These are phyloP conservation scores for Bryconaethiops microstoma DNA, from an alignment of 2,797 vertebrate species.

Conservation along the genomic window DNA sequence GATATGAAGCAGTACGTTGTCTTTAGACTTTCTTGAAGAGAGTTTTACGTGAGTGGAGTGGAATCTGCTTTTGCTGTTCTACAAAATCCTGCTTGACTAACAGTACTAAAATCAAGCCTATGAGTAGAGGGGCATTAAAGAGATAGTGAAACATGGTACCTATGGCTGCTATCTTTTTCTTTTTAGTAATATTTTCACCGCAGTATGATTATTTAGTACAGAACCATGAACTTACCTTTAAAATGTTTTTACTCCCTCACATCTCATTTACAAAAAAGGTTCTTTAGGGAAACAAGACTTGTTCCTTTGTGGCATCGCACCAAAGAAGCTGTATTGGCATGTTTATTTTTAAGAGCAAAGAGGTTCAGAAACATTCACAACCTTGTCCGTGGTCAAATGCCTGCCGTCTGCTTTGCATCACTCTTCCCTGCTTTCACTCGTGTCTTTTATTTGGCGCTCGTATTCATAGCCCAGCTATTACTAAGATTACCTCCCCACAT, in stretches of 20 bases:
- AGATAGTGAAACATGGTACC: slow-evolving; percentile 15
- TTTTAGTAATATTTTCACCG: neutral
- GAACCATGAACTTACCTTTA: neutral
- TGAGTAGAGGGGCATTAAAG: slow-evolving; percentile 26
- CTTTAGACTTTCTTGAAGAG: neutral
- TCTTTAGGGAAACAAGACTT: too few species aligned
- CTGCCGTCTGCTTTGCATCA: neutral
- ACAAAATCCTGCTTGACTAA: neutral
- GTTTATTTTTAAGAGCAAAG: neutral
- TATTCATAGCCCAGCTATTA: slow-evolving; percentile 30
- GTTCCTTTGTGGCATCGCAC: neutral
- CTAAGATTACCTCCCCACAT: slow-evolving; percentile 31
- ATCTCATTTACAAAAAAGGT: neutral
- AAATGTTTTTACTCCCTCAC: neutral
- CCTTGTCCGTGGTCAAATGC: slow-evolving; percentile 7
- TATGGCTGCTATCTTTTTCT: slow-evolving; percentile 12
- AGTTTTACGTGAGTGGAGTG: neutral
- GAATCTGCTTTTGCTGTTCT: neutral
- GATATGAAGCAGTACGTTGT: neutral
- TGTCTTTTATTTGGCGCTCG: slow-evolving; percentile 3
- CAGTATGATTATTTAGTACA: neutral
- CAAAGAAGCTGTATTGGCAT: neutral
- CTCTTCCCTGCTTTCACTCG: neutral
- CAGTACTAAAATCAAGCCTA: slow-evolving; percentile 4
- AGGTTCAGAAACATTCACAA: neutral